Base-by-base conservation (phyloP, 2,888 invertebrate genomes). In the Dyspetes luteomarginatus region DNA sequence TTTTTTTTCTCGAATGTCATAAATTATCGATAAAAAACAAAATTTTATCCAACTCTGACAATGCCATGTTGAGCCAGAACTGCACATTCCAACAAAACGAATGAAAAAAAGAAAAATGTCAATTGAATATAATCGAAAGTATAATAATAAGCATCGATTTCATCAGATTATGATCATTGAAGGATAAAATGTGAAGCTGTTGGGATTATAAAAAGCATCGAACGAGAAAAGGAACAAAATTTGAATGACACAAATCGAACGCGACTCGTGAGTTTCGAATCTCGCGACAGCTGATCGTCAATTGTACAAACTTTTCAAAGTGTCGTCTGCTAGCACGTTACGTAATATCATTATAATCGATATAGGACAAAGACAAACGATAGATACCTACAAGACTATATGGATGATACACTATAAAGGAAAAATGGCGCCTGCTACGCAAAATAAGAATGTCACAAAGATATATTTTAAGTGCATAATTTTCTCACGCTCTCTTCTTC, bases 401-500 rank as follows among this genome's bases (percentile, higher is more conserved):
- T 12, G 36, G 12, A 12, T 12, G 5, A 12, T 36, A 12, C 36
- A 36, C 36, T 12, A 7, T 36, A 12, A 12, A 12, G 12, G 2
- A 12, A 12, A 36, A 36, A 12, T 36, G 36, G 17, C 17, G 17
- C 17, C 48, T 36, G 5, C 7, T 17, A 48, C 4, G 48, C 17
- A 4, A 17, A 17, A 48, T 7, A 48, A n/a, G 17, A 48, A 48
- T 19, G 48, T 15, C 48, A 48, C 17, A 48, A 48, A 62, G 15
- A 50, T n/a, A 15, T 24, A 9, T 30, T 17, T 36, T 12, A 43
- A 55, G 3, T 30, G 24, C 26, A 50, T 17, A 56, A 36, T 45
- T 65, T 52, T 69, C 81, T 81, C 73, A 81, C 81, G 48, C 15
- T 58, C 9, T 55, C 56, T 68, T 77, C 19, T 30, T 64, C 19